These are phyloP conservation scores for Stenodema calcarata DNA, from an alignment of 2,888 invertebrate genomes.

Conservation along the genomic window DNA sequence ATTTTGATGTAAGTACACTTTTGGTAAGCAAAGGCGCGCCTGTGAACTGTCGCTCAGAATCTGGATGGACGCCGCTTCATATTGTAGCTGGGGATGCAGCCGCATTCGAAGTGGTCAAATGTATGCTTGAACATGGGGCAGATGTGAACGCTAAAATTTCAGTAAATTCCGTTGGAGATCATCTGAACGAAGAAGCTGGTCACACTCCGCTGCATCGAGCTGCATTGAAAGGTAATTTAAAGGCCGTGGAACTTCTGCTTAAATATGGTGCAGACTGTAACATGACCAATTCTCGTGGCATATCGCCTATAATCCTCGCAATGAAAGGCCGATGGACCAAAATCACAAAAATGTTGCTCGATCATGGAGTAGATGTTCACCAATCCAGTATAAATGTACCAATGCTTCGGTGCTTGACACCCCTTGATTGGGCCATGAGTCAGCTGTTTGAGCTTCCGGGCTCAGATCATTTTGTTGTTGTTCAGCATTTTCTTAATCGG, in stretches of 20 bases:
- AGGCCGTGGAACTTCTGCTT: not conserved
- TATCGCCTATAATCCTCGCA: not conserved
- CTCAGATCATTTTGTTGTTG: not conserved
- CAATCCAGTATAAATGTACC: not conserved
- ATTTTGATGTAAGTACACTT: not conserved
- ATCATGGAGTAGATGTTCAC: constrained; percentile 4
- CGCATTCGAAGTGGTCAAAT: not conserved
- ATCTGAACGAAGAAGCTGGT: not conserved
- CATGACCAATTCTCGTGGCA: not conserved
- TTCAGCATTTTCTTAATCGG: not conserved
- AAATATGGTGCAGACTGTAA: not conserved
- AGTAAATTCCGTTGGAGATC: not conserved
- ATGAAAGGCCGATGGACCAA: not conserved
- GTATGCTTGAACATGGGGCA: not conserved
- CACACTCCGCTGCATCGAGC: constrained; percentile 11
- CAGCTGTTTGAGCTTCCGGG: not conserved
- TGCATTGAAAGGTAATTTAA: not conserved
- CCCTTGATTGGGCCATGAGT: constrained; percentile 1
- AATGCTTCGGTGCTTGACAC: not conserved
- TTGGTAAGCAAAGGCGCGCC: not conserved
- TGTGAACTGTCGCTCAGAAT: not conserved
- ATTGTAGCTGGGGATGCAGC: not conserved
- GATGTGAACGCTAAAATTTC: not conserved
- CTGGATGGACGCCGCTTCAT: not conserved
- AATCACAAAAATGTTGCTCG: not conserved